Base-by-base conservation (phyloP, 2,113 vertebrate genomes). In the Eulemur macaco region DNA sequence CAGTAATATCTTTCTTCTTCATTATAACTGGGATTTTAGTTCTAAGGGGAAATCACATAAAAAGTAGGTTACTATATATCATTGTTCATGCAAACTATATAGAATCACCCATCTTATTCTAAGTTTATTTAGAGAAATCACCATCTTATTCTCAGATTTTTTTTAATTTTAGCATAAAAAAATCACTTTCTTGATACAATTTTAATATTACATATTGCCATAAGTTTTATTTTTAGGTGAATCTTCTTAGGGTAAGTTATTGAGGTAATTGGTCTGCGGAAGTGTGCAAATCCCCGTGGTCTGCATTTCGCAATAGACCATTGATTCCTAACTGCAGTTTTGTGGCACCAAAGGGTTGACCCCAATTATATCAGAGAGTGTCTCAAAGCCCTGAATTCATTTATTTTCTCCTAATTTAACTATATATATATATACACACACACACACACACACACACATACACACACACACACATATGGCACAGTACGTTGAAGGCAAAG, bases 31-130 rank as follows among this genome's bases (percentile, higher is more conserved):
- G 97, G 96, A 98, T 95, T 98, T 98, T 93, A 98, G 97, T 97
- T 98, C 98, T 98, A 97, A 98, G 97, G 98, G 98, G 98, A 98
- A 98, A 98, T 98, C 86, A 96, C 18, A 58, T 47, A 84, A 97
- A 98, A 98, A 98, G 97, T 98, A 98, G 98, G 98, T 97, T 98
- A 98, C 91, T 78, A 94, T 96, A 96, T 98, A 91, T 89, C 52
- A 60, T 50, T 94, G 85, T 45, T 88, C 90, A 4, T 78, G 68
- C 8, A 18, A 95, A 97, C 29, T 52, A 6, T 97, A 89, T 91
- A 83, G 84, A 97, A 94, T 98, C 96, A 96, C 82, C 90, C 37
- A 81, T 87, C 78, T 93, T 56, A 74, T 81, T 86, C 5, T 54
- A 54, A 54, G 52, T 54, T 54, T 54, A 54, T 54, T 54, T 54